Base-by-base conservation (phyloP, 2,113 vertebrate genomes). In the Cardinalis cardinalis region DNA sequence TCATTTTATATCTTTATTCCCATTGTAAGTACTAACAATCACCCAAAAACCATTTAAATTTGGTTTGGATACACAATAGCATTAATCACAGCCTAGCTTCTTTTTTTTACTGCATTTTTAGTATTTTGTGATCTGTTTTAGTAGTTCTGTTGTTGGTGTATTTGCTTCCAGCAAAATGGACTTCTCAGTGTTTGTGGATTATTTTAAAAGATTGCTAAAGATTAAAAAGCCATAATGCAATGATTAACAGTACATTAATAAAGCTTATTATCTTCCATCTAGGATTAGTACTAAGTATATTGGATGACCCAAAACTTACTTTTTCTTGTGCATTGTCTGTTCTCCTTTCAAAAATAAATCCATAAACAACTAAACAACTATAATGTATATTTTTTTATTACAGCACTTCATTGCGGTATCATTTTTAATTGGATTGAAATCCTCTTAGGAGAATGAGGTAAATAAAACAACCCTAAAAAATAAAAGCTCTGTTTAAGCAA, bases 1-100 rank as follows among this genome's bases (percentile, higher is more conserved):
- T 76, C 31, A 92, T 84, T 90, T 88, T 93, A 86, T 71, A 93
- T 92, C 81, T 94, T 95, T 94, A 91, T 92, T 93, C 77, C 68
- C 82, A 92, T 89, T 94, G 82, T 95, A 66, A 92, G 89, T 49
- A 79, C 76, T 92, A 87, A 94, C 77, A 94, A 84, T 92, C 60
- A 94, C 44, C 59, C 43, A 59, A 85, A 88, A 55, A 8, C 12
- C 63, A 87, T 65, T 90, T 90, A 55, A 93, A 79, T 90, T 93
- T 93, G 77, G 77, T 70, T 94, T 87, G 81, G 84, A 94, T 78
- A 88, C 84, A 95, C 90, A 95, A 93, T 82, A 87, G 74, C 46
- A 92, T 79, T 95, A 93, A 89, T 76, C 74, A 61, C 21, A 89
- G 71, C 82, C 46, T 66, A 63, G 66, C 60, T 84, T 41, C 2